Conservation (phyloP, 2,888 invertebrate genomes). For the Drosophila prostipennis region DNA sequence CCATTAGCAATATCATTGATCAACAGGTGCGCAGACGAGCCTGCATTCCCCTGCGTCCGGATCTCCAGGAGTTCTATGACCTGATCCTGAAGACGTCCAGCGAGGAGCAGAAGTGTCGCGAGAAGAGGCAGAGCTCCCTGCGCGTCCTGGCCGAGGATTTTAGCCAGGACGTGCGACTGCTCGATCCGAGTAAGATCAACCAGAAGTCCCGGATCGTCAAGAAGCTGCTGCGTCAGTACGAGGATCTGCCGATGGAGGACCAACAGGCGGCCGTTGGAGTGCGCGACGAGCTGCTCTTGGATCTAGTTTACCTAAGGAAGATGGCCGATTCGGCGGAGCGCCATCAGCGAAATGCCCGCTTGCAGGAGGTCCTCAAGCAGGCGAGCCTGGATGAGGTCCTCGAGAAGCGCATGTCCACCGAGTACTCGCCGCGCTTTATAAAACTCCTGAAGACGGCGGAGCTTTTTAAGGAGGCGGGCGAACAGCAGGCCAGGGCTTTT, state of each 20-base stretch:
- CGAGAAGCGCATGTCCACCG: constrained; percentile 22
- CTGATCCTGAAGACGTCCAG: constrained; percentile 65
- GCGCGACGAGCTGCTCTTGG: constrained; percentile 73
- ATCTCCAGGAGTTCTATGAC: constrained; percentile 80
- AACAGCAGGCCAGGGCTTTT: constrained; percentile 46
- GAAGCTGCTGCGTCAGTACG: constrained; percentile 80
- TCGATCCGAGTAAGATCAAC: constrained; percentile 65
- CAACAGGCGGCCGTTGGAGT: constrained; percentile 63
- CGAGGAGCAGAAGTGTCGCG: constrained; percentile 67
- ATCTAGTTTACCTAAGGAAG: constrained; percentile 67
- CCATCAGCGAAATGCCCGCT: constrained; percentile 45
- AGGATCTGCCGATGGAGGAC: constrained; percentile 74
- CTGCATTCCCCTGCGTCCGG: constrained; percentile 78
- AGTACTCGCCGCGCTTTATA: constrained; percentile 67
- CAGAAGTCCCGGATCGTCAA: constrained; percentile 78
- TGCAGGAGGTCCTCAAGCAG: constrained; percentile 37
- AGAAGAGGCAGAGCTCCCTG: constrained; percentile 63
- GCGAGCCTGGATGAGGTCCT: background rate
- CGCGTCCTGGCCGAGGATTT: constrained; percentile 42
- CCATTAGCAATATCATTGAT: constrained; percentile 81
- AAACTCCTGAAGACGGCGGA: constrained; percentile 77
- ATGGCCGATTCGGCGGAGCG: constrained; percentile 58
- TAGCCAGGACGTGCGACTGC: constrained; percentile 47
- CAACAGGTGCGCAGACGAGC: constrained; percentile 74
- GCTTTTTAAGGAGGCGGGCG: constrained; percentile 61